Base-by-base conservation (phyloP, 2,888 invertebrate species). In the Caenorhabditis zanzibari region DNA sequence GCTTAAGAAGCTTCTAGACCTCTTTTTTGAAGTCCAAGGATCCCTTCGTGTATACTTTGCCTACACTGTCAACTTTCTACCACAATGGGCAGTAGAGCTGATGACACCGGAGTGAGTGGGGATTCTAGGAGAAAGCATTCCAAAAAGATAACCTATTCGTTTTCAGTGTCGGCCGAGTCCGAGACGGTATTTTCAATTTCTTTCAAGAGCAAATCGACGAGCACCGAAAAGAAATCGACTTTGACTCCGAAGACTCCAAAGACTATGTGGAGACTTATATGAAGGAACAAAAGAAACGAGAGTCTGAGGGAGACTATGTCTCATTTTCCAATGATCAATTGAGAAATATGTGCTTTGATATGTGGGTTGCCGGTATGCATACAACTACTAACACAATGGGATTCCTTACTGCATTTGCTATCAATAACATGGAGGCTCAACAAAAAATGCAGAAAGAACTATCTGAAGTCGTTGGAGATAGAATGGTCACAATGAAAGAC, bases 341-440 rank as follows among this genome's bases (percentile, higher is more conserved):
- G 14, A 12, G 19, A 0, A 85, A 85, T 52, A 26, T 85, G 16
- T 80, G 77, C 41, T 56, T 85, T 12, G 86, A 86, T 41, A 52
- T 86, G 10, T 86, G 86, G 86, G 56, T 86, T 49, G 87, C 84
- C n/a, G 88, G 88, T 4, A 64, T 85, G 72, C 84, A 71, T 24
- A 85, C 87, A 4, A 88, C 88, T 3, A 72, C 84, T 5, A 84
- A 81, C 38, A 87, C 88, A n/a, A n/a, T n/a, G n/a, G n/a, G n/a
- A n/a, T n/a, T n/a, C n/a, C n/a, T n/a, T 6, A 63, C 74, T 6
- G 56, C 81, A 12, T 88, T 87, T 87, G 73, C 74, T 4, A 58
- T 88, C 19, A 68, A 72, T 41, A 22, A 85, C 38, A 73, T 72
- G 22, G 28, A 63, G 59, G 79, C 84, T 24, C 76, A 87, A 71